phyloP scores from a whole-genome alignment of 2,113 vertebrate genomes.

The Gobiocypris rarus region DNA sequence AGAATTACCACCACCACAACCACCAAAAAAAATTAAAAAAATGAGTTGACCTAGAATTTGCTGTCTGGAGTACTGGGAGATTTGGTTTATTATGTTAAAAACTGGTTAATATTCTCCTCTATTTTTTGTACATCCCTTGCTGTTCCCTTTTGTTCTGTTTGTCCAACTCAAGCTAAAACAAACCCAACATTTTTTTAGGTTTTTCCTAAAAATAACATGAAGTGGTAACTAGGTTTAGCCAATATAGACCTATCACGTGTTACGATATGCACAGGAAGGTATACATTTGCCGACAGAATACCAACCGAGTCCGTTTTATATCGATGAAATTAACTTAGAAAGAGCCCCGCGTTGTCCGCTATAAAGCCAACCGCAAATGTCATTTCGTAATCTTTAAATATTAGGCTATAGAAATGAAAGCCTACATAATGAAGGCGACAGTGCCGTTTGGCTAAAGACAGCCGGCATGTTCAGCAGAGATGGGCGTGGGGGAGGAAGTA shows the following conservation, averaged over 20 bases:
- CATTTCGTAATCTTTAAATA: background rate
- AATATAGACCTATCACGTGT: background rate
- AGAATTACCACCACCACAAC: too few relatives aligned
- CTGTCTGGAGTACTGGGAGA: background rate
- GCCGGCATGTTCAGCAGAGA: background rate
- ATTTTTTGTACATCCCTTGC: background rate
- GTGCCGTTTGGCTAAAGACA: slow-evolving; percentile 5
- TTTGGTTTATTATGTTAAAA: background rate
- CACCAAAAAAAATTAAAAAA: background rate
- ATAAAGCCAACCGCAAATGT: background rate
- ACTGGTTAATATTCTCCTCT: background rate
- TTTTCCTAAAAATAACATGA: background rate
- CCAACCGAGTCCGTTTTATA: background rate
- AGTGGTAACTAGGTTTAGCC: background rate
- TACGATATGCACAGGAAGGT: background rate
- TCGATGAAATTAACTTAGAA: background rate
- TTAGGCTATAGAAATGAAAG: background rate
- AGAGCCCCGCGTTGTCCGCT: background rate
- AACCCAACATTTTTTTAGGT: background rate
- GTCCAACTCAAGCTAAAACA: background rate
- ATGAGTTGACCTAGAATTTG: background rate
- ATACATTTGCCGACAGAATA: background rate
- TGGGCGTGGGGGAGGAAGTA: slow-evolving; percentile 51
- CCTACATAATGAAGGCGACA: background rate
- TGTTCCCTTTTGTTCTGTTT: background rate